Conservation (phyloP, 2,113 vertebrate genomes). For the Otus sunia region DNA sequence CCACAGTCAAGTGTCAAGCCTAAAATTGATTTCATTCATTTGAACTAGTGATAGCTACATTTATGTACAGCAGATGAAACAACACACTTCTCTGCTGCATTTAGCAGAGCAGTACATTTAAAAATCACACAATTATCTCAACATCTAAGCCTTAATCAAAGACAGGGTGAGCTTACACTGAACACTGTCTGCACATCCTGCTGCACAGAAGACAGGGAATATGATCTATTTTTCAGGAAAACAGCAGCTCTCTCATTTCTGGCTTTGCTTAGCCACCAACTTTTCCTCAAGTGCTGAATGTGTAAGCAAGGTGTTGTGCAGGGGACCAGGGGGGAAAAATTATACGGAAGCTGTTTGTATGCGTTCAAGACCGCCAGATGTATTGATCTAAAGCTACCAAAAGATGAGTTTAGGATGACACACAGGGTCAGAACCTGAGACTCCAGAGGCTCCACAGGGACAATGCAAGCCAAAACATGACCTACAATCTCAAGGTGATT, state of each 20-base stretch:
- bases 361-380: neutral
- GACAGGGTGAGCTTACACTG: neutral
- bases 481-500: neutral
- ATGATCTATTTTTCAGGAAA: neutral
- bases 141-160: neutral
- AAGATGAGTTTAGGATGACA: neutral
- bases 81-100: neutral
- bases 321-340: neutral
- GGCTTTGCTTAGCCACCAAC: neutral
- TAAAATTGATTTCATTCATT: constrained; percentile 2
- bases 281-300: neutral
- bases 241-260: neutral
- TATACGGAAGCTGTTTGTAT: neutral
- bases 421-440: neutral
- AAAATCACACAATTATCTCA: neutral
- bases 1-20: neutral
- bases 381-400: neutral
- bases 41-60: neutral
- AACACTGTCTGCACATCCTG: neutral
- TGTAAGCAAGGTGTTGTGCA: neutral
- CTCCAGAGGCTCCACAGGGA: neutral
- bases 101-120: neutral
- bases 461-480: neutral
- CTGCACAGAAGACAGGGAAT: neutral
- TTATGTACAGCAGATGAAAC: neutral